Evolutionary conservation across 2,888 invertebrate species (phyloP).

Genomic region (Zaprionus bogoriensis): DNA sequence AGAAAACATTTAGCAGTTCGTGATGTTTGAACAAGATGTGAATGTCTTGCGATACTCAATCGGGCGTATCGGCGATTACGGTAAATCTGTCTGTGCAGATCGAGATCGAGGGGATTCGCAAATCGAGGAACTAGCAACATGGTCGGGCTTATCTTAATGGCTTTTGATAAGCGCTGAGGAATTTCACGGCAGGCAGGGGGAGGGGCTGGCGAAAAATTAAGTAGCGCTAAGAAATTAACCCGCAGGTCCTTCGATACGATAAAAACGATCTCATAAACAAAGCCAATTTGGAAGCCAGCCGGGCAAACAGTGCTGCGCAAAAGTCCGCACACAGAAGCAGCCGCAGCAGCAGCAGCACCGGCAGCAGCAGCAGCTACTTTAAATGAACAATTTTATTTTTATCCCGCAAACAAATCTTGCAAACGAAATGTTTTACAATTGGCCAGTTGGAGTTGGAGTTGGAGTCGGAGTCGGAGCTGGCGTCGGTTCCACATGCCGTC

Average conservation of each 20-base stretch:
- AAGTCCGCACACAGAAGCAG: neutral
- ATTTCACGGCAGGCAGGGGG: conserved; percentile 6
- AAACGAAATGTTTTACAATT: conserved; percentile 80
- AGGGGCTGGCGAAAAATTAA: conserved; percentile 51
- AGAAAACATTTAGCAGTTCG: conserved; percentile 28
- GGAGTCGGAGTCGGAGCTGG: neutral
- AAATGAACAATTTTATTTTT: conserved; percentile 82
- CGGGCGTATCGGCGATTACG: conserved; percentile 51
- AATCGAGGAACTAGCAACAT: conserved; percentile 4
- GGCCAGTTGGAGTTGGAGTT: conserved; percentile 52
- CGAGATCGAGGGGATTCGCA: no score
- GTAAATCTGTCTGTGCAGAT: no score
- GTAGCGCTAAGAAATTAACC: conserved; percentile 79
- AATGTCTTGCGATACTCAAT: conserved; percentile 55
- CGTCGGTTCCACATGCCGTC: neutral
- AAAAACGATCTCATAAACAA: conserved; percentile 77
- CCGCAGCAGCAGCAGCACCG: conserved; percentile 3
- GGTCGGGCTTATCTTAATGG: conserved; percentile 13
- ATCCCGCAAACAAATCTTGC: conserved; percentile 81
- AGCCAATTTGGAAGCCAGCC: conserved; percentile 70
- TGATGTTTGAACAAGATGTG: conserved; percentile 46
- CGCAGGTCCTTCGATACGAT: conserved; percentile 73
- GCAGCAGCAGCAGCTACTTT: conserved; percentile 82
- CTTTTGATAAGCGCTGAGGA: conserved; percentile 43
- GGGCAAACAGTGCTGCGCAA: conserved; percentile 16